A percentile compares a stretch with the other conserved stretches of the same genome.
These are phyloP conservation scores for Solenodon paradoxus DNA, from an alignment of 2,113 vertebrate genomes.

Conservation along the genomic window DNA sequence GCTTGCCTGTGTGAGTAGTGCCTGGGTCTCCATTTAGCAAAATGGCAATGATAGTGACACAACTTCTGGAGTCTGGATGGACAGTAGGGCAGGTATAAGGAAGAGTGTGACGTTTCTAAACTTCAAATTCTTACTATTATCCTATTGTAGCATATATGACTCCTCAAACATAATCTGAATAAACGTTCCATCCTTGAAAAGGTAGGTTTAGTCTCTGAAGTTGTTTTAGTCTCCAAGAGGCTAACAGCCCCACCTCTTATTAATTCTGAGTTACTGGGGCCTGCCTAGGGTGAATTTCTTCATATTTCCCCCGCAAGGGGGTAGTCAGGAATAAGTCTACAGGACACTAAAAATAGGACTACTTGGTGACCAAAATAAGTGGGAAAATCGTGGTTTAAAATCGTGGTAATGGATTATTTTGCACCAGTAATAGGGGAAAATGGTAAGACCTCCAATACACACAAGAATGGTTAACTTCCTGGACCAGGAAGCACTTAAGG, in stretches of 20 bases:
- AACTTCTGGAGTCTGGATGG: slow-evolving; percentile 16
- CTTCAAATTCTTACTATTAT: slow-evolving; percentile 36
- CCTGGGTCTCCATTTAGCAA: slow-evolving; percentile 40
- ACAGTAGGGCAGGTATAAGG: slow-evolving; percentile 20
- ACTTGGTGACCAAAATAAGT: slow-evolving; percentile 63
- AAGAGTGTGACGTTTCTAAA: slow-evolving; percentile 39
- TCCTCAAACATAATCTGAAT: slow-evolving; percentile 62
- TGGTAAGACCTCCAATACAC: background rate
- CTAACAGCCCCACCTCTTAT: slow-evolving; percentile 50
- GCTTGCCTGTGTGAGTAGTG: slow-evolving; percentile 58
- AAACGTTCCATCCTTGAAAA: slow-evolving; percentile 58
- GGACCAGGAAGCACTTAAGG: slow-evolving; percentile 10
- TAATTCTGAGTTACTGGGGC: slow-evolving; percentile 48
- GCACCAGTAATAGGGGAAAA: slow-evolving; percentile 9
- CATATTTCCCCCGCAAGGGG: slow-evolving; percentile 52
- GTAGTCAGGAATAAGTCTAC: slow-evolving; percentile 38
- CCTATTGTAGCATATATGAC: slow-evolving; percentile 56
- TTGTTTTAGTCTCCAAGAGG: slow-evolving; percentile 62
- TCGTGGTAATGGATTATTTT: slow-evolving; percentile 35
- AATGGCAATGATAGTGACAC: slow-evolving; percentile 6
- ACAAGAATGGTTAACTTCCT: slow-evolving; percentile 16
- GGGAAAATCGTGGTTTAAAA: slow-evolving; percentile 52
- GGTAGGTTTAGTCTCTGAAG: slow-evolving; percentile 61
- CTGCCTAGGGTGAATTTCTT: slow-evolving; percentile 33
- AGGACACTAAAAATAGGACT: slow-evolving; percentile 28